Percentiles rank a stretch among this genome's conserved stretches.
Conservation (phyloP, 2,797 vertebrate species). For the Helarctos malayanus region DNA sequence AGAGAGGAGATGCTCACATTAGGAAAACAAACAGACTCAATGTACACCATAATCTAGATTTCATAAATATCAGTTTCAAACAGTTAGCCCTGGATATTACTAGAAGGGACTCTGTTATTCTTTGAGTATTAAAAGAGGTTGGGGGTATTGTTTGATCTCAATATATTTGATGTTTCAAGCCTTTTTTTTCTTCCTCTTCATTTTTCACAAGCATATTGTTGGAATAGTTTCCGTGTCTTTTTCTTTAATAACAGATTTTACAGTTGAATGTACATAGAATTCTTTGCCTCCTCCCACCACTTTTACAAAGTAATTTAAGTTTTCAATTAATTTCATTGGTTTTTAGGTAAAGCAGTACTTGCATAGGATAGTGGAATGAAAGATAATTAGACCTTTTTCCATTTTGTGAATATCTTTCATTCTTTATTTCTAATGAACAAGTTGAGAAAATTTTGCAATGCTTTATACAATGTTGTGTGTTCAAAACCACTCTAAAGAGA, state of each 20-base stretch:
- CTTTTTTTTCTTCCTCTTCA: background rate
- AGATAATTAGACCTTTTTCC: conserved; percentile 52
- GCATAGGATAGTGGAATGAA: conserved; percentile 41
- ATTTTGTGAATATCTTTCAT: conserved; percentile 32
- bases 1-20: conserved; percentile 21
- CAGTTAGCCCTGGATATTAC: background rate
- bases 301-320: conserved; percentile 70
- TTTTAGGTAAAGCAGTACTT: conserved; percentile 67
- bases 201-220: conserved; percentile 72
- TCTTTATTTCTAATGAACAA: conserved; percentile 69
- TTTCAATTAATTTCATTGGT: conserved; percentile 69
- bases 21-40: conserved; percentile 57
- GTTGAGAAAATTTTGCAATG: conserved; percentile 60
- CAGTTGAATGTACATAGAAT: conserved; percentile 4
- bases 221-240: conserved; percentile 76
- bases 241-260: conserved; percentile 72
- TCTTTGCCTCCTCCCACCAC: conserved; percentile 60
- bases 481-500: conserved; percentile 80
- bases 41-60: conserved; percentile 49
- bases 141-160: conserved; percentile 79
- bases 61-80: conserved; percentile 73
- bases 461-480: conserved; percentile 60
- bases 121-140: conserved; percentile 64
- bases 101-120: conserved; percentile 73
- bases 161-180: conserved; percentile 74